Evolutionary conservation across 2,888 invertebrate genomes (phyloP), one percentile per base, ranked within the genome.

Genomic region (Gryllus longicercus): DNA sequence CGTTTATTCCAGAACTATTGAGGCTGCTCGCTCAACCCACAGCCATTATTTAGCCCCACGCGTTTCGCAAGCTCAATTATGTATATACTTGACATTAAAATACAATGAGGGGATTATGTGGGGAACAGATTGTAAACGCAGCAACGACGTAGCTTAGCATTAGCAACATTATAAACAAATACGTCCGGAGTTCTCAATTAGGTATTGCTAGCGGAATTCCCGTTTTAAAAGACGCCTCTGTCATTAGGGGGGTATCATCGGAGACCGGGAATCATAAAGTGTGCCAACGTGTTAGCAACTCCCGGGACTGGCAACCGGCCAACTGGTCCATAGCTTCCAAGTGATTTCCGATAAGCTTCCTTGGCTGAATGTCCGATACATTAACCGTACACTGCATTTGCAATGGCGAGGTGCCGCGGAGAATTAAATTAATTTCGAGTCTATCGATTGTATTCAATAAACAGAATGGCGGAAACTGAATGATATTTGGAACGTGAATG

Each of bases 281-380:
- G n/a, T 63, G 12, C 63, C 14, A 63, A 63, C 63, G n/a, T n/a
- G 63, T 63, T n/a, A 63, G 63, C 63, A 18, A 63, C n/a, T 63
- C n/a, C 63, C 16, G n/a, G 63, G n/a, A 3, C n/a, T 14, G 63
- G 63, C 63, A 14, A 5, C n/a, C 4, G n/a, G 14, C 63, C 63
- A 63, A n/a, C n/a, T 63, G 63, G 63, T n/a, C 63, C 14, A 63
- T 14, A n/a, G 63, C n/a, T n/a, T 63, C 63, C 63, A 14, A 63
- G 63, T n/a, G n/a, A 63, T 63, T 63, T 63, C 63, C 63, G 63
- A 63, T 63, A 18, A 63, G 14, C 63, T 63, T 63, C 63, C 63
- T 63, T 63, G 63, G 63, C 63, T 38, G 38, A n/a, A 63, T 63
- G 63, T 63, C 16, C 63, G 63, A 63, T 38, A 38, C 63, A 63